These are phyloP conservation scores for Gortyna flavago DNA, from an alignment of 2,888 invertebrate genomes.

Conservation along the genomic window DNA sequence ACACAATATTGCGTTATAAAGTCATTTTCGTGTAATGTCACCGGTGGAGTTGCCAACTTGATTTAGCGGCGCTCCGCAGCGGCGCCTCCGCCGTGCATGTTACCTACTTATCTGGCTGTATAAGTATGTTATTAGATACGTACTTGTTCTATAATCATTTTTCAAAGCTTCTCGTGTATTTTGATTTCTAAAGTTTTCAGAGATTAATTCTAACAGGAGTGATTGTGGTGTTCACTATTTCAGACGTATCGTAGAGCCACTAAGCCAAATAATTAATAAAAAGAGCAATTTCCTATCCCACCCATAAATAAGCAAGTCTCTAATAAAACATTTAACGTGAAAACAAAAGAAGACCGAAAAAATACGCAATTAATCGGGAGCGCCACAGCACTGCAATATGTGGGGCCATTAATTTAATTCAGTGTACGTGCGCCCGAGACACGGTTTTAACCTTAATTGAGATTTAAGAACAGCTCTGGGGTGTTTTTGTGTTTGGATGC, in stretches of 20 bases:
- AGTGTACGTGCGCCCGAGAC: conserved; percentile 88
- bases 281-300: conserved; percentile 71
- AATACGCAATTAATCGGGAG: conserved; percentile 86
- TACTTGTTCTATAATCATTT: conserved; percentile 3
- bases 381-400: conserved; percentile 86
- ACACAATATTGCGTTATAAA: conserved; percentile 81
- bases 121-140: conserved; percentile 38
- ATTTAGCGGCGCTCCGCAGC: conserved; percentile 67
- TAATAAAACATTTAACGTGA: conserved; percentile 88
- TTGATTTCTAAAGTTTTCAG: background rate
- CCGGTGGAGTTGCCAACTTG: conserved; percentile 75
- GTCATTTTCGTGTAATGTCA: conserved; percentile 78
- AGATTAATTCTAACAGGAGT: background rate
- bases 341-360: conserved; percentile 78
- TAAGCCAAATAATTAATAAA: conserved; percentile 70
- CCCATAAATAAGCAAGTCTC: conserved; percentile 82
- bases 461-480: conserved; percentile 87
- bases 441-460: conserved; percentile 90
- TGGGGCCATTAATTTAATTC: conserved; percentile 90
- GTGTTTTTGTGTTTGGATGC: conserved; percentile 80
- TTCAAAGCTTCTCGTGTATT: conserved; percentile 2
- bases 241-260: conserved; percentile 34
- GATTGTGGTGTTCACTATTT: conserved; percentile 4
- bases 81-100: conserved; percentile 45
- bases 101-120: conserved; percentile 9